phyloP scores from a whole-genome alignment of 92 coral and sea anemone genomes.

The Siderastrea siderea region DNA sequence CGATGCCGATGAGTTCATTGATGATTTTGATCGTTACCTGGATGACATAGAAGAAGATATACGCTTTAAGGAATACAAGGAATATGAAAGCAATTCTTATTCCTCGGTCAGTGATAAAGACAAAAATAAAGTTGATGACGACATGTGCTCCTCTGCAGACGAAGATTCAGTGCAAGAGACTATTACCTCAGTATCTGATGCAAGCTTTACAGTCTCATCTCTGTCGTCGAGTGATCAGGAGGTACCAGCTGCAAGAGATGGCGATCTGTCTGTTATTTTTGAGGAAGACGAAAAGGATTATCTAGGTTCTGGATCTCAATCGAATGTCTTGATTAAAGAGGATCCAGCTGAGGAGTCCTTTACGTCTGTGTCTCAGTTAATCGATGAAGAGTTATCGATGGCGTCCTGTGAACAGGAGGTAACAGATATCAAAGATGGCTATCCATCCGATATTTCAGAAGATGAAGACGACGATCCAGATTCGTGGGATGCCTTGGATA shows the following conservation, averaged over 20 bases:
- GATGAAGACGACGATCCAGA: neutral
- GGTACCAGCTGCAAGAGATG: neutral
- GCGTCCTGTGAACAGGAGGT: conserved; percentile 1
- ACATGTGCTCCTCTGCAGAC: neutral
- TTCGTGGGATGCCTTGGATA: conserved; percentile 13
- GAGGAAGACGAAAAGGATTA: neutral
- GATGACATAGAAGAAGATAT: conserved; percentile 17
- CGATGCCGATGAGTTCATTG: conserved; percentile 5
- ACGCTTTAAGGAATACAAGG: neutral
- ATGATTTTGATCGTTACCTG: conserved; percentile 9
- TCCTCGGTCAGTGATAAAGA: neutral
- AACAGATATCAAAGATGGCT: neutral
- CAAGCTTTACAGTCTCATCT: neutral
- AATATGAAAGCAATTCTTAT: neutral
- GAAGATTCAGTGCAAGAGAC: neutral
- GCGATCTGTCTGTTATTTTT: neutral
- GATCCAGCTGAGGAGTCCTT: neutral
- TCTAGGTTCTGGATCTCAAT: neutral
- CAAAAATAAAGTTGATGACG: neutral
- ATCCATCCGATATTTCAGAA: neutral
- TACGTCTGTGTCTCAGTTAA: neutral
- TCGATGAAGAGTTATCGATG: too few species aligned
- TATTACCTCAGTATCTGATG: neutral
- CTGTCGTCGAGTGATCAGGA: neutral
- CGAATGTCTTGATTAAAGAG: neutral